Percentiles rank a stretch among this genome's conserved stretches.
Evolutionary conservation across 2,888 invertebrate genomes (phyloP).

Genomic region (Leptopterna dolabrata): DNA sequence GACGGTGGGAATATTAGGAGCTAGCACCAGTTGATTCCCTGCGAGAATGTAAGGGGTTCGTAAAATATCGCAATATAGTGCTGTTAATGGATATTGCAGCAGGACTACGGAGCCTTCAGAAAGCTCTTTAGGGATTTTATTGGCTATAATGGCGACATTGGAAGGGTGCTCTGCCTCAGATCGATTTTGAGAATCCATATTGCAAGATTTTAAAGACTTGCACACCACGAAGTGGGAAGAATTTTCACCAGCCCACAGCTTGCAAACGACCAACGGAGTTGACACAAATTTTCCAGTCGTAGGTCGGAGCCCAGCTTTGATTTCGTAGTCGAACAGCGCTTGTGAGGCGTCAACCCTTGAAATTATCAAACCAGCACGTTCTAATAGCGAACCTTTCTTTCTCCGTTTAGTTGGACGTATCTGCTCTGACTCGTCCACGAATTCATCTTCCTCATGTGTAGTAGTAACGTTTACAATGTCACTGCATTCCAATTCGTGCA

Average conservation of each 20-base stretch:
- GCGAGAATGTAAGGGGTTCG: neutral
- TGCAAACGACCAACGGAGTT: neutral
- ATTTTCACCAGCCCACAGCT: neutral
- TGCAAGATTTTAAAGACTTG: neutral
- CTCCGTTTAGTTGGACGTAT: neutral
- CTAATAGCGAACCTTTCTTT: conserved; percentile 10
- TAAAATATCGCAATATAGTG: neutral
- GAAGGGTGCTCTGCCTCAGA: neutral
- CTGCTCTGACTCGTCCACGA: conserved; percentile 23
- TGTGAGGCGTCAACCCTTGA: neutral
- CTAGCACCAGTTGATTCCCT: neutral
- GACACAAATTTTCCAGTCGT: conserved; percentile 21
- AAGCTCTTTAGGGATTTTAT: neutral
- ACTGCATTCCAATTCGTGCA: neutral
- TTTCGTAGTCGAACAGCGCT: conserved; percentile 23
- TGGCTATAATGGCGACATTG: neutral
- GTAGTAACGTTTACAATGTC: neutral
- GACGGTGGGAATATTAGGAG: neutral
- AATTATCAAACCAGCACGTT: neutral
- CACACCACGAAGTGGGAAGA: neutral
- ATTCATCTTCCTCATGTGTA: neutral
- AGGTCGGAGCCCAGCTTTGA: neutral
- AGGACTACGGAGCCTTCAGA: neutral
- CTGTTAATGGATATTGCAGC: conserved; percentile 3
- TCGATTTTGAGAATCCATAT: neutral